Conservation (phyloP, 2,888 invertebrate genomes). For the Xestia rhomboidea region DNA sequence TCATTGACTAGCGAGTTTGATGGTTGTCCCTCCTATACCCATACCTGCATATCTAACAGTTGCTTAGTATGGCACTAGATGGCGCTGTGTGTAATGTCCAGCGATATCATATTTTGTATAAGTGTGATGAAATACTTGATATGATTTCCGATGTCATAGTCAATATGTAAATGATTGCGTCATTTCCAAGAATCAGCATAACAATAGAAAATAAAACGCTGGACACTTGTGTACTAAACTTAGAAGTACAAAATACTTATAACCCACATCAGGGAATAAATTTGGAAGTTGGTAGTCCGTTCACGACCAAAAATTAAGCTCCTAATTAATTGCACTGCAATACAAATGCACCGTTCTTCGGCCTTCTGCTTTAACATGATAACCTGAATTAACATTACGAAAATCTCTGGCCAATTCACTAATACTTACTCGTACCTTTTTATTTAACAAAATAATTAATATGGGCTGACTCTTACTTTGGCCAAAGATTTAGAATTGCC, state of each 20-base stretch:
- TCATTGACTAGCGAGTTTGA: too few species aligned
- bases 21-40: too few species aligned
- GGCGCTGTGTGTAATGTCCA: too few species aligned
- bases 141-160: background rate
- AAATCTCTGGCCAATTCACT: background rate
- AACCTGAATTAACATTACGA: background rate
- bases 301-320: background rate
- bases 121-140: conserved; percentile 1
- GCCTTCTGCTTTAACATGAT: background rate
- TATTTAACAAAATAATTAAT: background rate
- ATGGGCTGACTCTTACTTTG: too few species aligned
- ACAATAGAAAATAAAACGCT: background rate
- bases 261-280: background rate
- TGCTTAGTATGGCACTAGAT: too few species aligned
- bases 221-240: background rate
- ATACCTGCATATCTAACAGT: too few species aligned
- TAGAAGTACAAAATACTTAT: background rate
- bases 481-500: too few species aligned
- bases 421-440: too few species aligned
- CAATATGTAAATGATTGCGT: background rate
- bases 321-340: background rate
- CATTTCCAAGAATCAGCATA: background rate
- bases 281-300: background rate
- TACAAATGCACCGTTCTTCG: background rate
- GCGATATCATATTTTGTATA: too few species aligned